These are phyloP conservation scores for Sipha flava DNA, from an alignment of 1,140 invertebrate species.

Conservation along the genomic window DNA sequence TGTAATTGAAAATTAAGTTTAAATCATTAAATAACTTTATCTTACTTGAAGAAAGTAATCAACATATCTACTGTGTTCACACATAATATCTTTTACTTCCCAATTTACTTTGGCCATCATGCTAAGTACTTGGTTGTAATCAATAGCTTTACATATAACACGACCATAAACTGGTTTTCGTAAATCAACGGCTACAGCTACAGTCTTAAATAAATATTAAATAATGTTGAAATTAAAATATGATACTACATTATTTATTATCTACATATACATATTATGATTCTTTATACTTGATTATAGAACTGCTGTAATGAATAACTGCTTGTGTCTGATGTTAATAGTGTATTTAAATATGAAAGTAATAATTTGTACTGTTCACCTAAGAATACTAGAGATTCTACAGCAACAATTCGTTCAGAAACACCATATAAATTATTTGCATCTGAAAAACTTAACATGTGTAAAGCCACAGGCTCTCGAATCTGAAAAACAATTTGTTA, in stretches of 20 bases:
- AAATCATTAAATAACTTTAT: too few species aligned
- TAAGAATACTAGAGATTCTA: slow-evolving; percentile 86
- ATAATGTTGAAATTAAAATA: not conserved
- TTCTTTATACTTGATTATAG: slow-evolving; percentile 43
- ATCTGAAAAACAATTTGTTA: slow-evolving; percentile 43
- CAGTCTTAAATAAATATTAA: slow-evolving; percentile 50
- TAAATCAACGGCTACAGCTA: slow-evolving; percentile 61
- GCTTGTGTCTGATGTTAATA: slow-evolving; percentile 53
- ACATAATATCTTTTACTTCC: slow-evolving; percentile 92
- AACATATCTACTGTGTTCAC: slow-evolving; percentile 86
- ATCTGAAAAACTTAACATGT: slow-evolving; percentile 61
- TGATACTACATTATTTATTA: not conserved
- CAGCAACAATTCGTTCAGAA: slow-evolving; percentile 75
- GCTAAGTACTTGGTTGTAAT: slow-evolving; percentile 65
- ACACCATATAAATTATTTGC: slow-evolving; percentile 70
- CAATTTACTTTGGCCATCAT: slow-evolving; percentile 90
- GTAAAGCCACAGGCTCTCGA: slow-evolving; percentile 56
- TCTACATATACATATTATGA: not conserved
- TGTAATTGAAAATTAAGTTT: too few species aligned
- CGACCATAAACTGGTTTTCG: slow-evolving; percentile 76
- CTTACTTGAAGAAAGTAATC: slow-evolving; percentile 53
- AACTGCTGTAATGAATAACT: slow-evolving; percentile 65
- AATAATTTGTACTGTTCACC: slow-evolving; percentile 76
- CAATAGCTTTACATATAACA: slow-evolving; percentile 68
- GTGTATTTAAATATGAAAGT: slow-evolving; percentile 68